These are phyloP conservation scores for Zeus faber DNA, from an alignment of 2,113 vertebrate genomes.

Conservation along the genomic window DNA sequence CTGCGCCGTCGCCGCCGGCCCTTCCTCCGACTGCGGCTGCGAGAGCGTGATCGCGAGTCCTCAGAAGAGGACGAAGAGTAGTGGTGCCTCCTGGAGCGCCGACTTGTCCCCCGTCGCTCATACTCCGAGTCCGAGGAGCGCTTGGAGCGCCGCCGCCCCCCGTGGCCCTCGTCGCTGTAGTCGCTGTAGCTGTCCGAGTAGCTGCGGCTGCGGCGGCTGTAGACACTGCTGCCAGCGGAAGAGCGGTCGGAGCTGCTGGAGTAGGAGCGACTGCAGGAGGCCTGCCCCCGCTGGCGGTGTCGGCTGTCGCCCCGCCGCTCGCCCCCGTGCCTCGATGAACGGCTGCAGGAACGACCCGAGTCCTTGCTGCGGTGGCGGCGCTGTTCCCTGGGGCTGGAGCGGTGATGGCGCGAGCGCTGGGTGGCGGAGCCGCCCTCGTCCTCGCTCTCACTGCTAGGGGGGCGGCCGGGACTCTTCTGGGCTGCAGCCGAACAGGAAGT, in stretches of 20 bases:
- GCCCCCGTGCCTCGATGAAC: constrained; percentile 78
- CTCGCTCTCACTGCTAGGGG: constrained; percentile 89
- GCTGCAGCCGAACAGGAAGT: constrained; percentile 74
- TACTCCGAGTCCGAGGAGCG: constrained; percentile 92
- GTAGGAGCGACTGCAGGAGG: constrained; percentile 82
- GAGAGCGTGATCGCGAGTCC: constrained; percentile 78
- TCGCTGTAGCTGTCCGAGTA: constrained; percentile 95
- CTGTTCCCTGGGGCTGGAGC: constrained; percentile 76
- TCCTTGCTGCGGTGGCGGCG: constrained; percentile 87
- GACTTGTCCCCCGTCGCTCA: constrained; percentile 74
- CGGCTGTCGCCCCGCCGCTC: constrained; percentile 74
- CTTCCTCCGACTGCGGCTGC: constrained; percentile 81
- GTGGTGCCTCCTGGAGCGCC: constrained; percentile 83
- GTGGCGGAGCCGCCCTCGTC: constrained; percentile 79
- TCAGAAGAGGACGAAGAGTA: constrained; percentile 84
- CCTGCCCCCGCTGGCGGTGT: constrained; percentile 72
- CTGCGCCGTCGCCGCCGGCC: constrained; percentile 79
- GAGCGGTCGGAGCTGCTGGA: constrained; percentile 90
- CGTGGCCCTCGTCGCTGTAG: constrained; percentile 79
- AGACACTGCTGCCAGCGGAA: constrained; percentile 85
- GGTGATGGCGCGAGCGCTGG: constrained; percentile 77
- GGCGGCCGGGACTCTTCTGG: constrained; percentile 66
- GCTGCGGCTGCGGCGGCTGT: constrained; percentile 85
- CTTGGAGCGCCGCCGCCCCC: constrained; percentile 73
- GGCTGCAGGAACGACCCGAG: constrained; percentile 84